Evolutionary conservation across 2,113 vertebrate species (phyloP).

Genomic region (Sinocyclocheilus grahami): DNA sequence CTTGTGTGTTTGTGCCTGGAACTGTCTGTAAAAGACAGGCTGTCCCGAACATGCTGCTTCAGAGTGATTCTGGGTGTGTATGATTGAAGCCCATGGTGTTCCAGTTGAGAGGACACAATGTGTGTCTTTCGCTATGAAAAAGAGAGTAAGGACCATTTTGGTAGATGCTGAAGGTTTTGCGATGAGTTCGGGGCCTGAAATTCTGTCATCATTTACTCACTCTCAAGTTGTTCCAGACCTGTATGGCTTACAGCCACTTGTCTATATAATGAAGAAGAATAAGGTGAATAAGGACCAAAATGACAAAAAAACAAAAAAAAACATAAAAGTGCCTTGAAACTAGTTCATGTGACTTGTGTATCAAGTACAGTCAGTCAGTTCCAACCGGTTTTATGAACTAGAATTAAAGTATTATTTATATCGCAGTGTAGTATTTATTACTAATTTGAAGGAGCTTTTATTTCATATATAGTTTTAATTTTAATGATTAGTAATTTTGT

Average conservation of each 20-base stretch:
- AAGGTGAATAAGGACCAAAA: not conserved
- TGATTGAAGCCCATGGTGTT: conserved; percentile 28
- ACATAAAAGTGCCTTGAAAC: not conserved
- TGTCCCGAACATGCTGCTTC: conserved; percentile 34
- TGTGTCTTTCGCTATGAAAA: conserved; percentile 10
- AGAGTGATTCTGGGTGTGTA: conserved; percentile 25
- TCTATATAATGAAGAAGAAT: too few species aligned
- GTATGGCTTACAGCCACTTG: not conserved
- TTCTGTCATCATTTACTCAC: not conserved
- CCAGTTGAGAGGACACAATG: conserved; percentile 38
- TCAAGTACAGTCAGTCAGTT: not conserved
- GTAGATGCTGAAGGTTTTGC: not conserved
- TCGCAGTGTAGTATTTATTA: too few species aligned
- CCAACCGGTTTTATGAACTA: too few species aligned
- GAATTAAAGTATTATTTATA: too few species aligned
- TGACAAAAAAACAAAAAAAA: not conserved
- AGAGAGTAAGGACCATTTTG: not conserved
- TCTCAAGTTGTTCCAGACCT: not conserved
- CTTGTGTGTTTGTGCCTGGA: conserved; percentile 51
- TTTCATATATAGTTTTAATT: too few species aligned
- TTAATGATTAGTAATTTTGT: too few species aligned
- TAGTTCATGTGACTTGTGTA: not conserved
- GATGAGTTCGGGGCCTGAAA: not conserved
- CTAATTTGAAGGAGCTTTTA: too few species aligned
- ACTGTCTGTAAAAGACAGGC: conserved; percentile 44